phyloP scores from a whole-genome alignment of 2,113 vertebrate species.

The Ptyas mucosa region DNA sequence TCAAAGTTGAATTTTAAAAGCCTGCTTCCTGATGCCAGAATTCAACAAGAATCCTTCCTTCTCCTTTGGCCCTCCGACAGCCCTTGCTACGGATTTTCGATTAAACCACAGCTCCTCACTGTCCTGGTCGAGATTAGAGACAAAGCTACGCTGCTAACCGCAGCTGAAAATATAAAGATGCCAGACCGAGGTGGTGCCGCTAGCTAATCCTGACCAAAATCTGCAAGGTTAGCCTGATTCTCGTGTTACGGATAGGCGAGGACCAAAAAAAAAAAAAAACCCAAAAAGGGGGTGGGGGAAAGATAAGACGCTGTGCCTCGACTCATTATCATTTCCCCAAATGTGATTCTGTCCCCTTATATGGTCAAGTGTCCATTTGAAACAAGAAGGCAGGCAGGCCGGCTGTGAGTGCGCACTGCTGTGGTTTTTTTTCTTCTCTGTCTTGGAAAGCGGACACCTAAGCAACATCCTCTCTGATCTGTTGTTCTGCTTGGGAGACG shows the following conservation, averaged over 20 bases:
- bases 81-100: not conserved
- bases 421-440: not conserved
- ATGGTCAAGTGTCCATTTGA: not conserved
- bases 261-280: accelerated
- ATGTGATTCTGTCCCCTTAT: not conserved
- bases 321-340: not conserved
- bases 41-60: not conserved
- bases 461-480: not conserved
- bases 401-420: not conserved
- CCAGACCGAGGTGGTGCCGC: not conserved
- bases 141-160: not conserved
- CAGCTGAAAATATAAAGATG: not conserved
- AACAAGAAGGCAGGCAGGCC: not conserved
- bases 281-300: too few species aligned
- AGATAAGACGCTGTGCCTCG: not conserved
- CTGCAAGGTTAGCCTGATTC: not conserved
- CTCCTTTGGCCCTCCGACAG: not conserved
- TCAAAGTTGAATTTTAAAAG: not conserved
- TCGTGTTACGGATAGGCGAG: not conserved
- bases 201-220: not conserved
- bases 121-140: not conserved
- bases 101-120: not conserved
- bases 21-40: not conserved
- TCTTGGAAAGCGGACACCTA: not conserved
- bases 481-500: too few species aligned